A percentile compares a stretch with the other conserved stretches of the same genome.
Evolutionary conservation across 2,888 invertebrate species (phyloP).

Genomic region (Pinctada fucata): DNA sequence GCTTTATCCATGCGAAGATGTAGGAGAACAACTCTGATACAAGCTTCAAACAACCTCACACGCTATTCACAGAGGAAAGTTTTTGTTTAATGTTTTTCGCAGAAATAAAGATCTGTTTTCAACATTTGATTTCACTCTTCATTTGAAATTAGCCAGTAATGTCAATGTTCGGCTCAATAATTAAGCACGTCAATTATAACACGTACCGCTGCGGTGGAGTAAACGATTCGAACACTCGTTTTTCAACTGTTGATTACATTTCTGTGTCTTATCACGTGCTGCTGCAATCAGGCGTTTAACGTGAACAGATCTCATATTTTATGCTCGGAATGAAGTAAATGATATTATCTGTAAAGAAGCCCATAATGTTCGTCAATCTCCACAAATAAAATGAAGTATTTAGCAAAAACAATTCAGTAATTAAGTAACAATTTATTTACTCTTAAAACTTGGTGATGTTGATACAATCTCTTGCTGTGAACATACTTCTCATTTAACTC

Average conservation of each 20-base stretch:
- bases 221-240: neutral
- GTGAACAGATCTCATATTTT: neutral
- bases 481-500: neutral
- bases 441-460: neutral
- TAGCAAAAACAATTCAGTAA: neutral
- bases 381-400: neutral
- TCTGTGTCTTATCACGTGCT: neutral
- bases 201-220: neutral
- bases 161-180: neutral
- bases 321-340: slow-evolving; percentile 3
- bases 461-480: neutral
- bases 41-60: neutral
- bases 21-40: too few species aligned
- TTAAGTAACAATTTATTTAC: slow-evolving; percentile 2
- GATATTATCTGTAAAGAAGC: neutral
- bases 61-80: neutral
- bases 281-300: neutral
- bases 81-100: neutral
- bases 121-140: slow-evolving; percentile 2
- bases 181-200: neutral
- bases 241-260: neutral
- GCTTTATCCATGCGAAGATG: too few species aligned
- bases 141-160: slow-evolving; percentile 2
- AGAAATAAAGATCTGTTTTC: neutral
- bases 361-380: neutral